These are phyloP conservation scores for Melinaea marsaeus DNA, from an alignment of 2,888 invertebrate genomes.

Conservation along the genomic window DNA sequence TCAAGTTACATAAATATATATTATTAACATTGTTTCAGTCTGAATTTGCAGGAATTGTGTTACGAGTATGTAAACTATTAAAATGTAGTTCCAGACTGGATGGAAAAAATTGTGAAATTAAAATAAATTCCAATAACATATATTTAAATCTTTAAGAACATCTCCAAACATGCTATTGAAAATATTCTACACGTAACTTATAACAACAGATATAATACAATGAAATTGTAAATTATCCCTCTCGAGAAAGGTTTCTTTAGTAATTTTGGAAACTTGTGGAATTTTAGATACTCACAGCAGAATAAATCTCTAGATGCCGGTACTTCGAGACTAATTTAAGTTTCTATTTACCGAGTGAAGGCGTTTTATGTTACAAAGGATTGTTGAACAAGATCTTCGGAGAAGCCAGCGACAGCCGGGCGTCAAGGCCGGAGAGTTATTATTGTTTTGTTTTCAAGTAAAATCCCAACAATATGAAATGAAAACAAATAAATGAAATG, in stretches of 20 bases:
- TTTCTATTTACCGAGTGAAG: conserved; percentile 54
- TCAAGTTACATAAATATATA: too few species aligned
- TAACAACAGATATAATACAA: conserved; percentile 16
- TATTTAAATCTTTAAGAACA: not conserved
- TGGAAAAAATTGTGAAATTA: not conserved
- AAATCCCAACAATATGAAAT: conserved; percentile 12
- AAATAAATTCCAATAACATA: not conserved
- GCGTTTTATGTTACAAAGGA: conserved; percentile 56
- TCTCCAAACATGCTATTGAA: not conserved
- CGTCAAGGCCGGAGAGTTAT: conserved; percentile 47
- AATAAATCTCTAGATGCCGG: conserved; percentile 40
- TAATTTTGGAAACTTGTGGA: conserved; percentile 36
- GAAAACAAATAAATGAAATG: conserved; percentile 23
- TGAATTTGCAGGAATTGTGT: not conserved
- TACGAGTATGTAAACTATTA: not conserved
- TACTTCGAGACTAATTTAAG: conserved; percentile 58
- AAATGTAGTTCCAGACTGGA: too few species aligned
- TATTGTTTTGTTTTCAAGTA: conserved; percentile 54
- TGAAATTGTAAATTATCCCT: conserved; percentile 24
- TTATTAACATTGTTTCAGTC: too few species aligned
- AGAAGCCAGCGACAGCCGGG: conserved; percentile 43
- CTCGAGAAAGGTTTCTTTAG: conserved; percentile 24
- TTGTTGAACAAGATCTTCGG: conserved; percentile 50
- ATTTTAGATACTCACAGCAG: conserved; percentile 34
- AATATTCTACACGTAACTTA: not conserved